Evolutionary conservation across 1,140 invertebrate species (phyloP), one percentile per base, ranked within the genome.

Genomic region (Triops cancriformis): DNA sequence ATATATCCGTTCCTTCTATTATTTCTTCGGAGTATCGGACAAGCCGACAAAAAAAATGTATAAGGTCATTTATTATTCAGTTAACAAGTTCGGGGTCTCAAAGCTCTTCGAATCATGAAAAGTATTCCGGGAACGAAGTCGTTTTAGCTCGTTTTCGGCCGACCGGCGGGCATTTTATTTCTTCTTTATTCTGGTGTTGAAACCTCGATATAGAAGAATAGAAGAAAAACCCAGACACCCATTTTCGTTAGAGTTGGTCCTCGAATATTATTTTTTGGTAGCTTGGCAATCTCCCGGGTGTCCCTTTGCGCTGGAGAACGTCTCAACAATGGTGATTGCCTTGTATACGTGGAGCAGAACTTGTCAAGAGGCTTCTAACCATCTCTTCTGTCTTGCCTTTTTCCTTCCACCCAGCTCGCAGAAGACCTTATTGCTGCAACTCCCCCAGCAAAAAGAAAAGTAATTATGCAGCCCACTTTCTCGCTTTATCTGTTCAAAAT

Each of bases 201-300:
- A 64, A 64, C 10, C 51, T 64, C 3, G 51, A 64, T 23, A 64
- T 6, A 23, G 51, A 64, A 51, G 23, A 64, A 64, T 64, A 64
- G 18, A 64, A 64, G 6, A 64, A 23, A 64, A 64, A 64, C 14
- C 18, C 0, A 23, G n/a, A 64, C 23, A 64, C 10, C 51, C 18
- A 64, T 64, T 64, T 64, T 64, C 23, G 51, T 2, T 64, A 64
- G 3, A 11, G n/a, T 37, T 37, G 51, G 51, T 64, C n/a, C 51
- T 64, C 23, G 51, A 64, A 64, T 9, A 64, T 64, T 64, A 64
- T 64, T 64, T 64, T 64, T 64, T 64, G 51, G 51, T 64, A 64
- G 51, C 51, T 64, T 18, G 51, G 51, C 51, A 64, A 64, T 64
- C 51, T 64, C 51, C 10, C 51, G 51, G 51, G 51, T 64, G 51